phyloP scores from a whole-genome alignment of 92 coral and sea anemone species.

The Parazoanthus swiftii region DNA sequence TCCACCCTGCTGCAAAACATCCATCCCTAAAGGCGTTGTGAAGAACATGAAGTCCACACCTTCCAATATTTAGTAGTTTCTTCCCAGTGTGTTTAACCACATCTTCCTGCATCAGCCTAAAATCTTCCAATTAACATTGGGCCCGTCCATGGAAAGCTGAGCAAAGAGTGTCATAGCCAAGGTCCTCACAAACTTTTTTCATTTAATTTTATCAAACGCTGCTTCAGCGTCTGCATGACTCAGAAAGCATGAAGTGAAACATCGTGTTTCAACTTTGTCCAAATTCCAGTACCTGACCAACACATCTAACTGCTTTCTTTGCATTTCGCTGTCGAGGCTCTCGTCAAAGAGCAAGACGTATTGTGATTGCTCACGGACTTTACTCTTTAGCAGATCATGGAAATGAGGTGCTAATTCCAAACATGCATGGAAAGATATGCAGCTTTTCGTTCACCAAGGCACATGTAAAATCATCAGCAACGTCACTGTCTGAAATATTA shows the following conservation, averaged over 20 bases:
- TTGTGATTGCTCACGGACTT: constrained; percentile 28
- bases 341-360: constrained; percentile 38
- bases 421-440: too few species aligned
- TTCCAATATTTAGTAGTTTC: constrained; percentile 38
- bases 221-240: constrained; percentile 48
- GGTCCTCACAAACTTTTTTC: constrained; percentile 1
- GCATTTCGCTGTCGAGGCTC: constrained; percentile 39
- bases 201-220: constrained; percentile 32
- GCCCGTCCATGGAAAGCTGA: constrained; percentile 44
- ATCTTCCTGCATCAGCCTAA: constrained; percentile 26
- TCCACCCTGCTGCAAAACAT: constrained; percentile 46
- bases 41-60: constrained; percentile 43
- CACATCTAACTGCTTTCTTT: constrained; percentile 39
- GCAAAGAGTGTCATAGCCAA: constrained; percentile 20
- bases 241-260: constrained; percentile 42
- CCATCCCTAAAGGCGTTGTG: constrained; percentile 54
- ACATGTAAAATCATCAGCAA: too few species aligned
- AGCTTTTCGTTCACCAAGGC: too few species aligned
- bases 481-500: neutral
- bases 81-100: constrained; percentile 34
- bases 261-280: constrained; percentile 36
- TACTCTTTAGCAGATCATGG: neutral
- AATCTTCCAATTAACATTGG: constrained; percentile 48
- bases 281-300: constrained; percentile 39
- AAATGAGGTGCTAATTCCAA: too few species aligned